Conservation (phyloP, 1,140 invertebrate species). For the Halesus radiatus region DNA sequence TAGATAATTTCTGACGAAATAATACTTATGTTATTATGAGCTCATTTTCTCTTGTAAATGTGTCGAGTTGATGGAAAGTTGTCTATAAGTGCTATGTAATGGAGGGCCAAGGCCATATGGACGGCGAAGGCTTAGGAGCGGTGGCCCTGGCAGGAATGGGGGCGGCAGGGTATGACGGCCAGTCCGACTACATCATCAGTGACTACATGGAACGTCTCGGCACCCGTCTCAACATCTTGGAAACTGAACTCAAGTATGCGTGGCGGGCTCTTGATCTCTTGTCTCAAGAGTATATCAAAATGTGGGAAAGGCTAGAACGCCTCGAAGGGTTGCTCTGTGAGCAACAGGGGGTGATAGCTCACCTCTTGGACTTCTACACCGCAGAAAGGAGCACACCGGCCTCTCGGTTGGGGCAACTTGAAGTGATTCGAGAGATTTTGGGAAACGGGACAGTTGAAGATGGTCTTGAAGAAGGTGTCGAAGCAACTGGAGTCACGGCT, state of each 20-base stretch:
- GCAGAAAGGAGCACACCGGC: slow-evolving; percentile 66
- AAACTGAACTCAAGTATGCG: slow-evolving; percentile 91
- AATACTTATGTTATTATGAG: neutral
- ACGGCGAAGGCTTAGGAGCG: slow-evolving; percentile 33
- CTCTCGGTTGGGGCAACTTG: slow-evolving; percentile 65
- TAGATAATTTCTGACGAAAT: neutral
- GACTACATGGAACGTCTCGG: slow-evolving; percentile 92
- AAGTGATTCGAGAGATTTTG: slow-evolving; percentile 74
- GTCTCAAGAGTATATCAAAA: slow-evolving; percentile 92
- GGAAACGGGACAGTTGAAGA: slow-evolving; percentile 74
- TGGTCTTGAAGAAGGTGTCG: slow-evolving; percentile 74
- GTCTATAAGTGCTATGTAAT: slow-evolving; percentile 45
- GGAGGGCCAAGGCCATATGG: slow-evolving; percentile 41
- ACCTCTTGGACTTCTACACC: slow-evolving; percentile 85
- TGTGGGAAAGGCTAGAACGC: slow-evolving; percentile 94
- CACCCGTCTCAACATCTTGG: slow-evolving; percentile 86
- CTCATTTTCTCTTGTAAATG: neutral
- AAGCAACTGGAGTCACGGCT: slow-evolving; percentile 62
- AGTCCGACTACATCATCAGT: slow-evolving; percentile 77
- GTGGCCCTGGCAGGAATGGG: slow-evolving; percentile 37
- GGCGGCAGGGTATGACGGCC: slow-evolving; percentile 64
- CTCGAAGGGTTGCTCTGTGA: slow-evolving; percentile 90
- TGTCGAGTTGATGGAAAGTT: slow-evolving; percentile 4
- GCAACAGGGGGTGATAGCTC: slow-evolving; percentile 92
- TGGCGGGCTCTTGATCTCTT: slow-evolving; percentile 92